These are phyloP conservation scores for Willowsia nigromaculata DNA, from an alignment of 2,888 invertebrate genomes.

Conservation along the genomic window DNA sequence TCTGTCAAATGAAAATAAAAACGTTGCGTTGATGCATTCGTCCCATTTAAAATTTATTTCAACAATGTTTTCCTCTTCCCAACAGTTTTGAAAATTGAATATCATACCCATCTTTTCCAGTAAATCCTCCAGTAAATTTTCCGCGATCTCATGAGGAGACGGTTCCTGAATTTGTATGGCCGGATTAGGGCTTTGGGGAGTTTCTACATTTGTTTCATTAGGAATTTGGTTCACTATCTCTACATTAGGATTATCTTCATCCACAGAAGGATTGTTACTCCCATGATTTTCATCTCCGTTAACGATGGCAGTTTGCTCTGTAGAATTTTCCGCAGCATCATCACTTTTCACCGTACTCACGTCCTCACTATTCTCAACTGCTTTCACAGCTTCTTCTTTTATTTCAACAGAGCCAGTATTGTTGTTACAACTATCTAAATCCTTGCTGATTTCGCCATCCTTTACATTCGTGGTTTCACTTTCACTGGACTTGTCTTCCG, in stretches of 20 bases:
- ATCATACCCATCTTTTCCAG: slow-evolving; percentile 72
- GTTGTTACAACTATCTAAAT: slow-evolving; percentile 23
- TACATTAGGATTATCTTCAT: slow-evolving; percentile 35
- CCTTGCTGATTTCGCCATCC: neutral
- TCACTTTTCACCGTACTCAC: neutral
- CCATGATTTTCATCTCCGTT: slow-evolving; percentile 41
- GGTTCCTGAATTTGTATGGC: slow-evolving; percentile 70
- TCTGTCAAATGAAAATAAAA: slow-evolving; percentile 37
- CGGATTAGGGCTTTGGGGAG: slow-evolving; percentile 44
- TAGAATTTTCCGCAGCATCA: neutral
- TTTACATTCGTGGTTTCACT: neutral
- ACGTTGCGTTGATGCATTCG: too few relatives aligned
- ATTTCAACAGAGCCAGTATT: neutral
- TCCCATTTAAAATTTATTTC: too few relatives aligned
- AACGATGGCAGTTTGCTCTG: slow-evolving; percentile 8
- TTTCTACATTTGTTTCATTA: neutral
- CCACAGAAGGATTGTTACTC: slow-evolving; percentile 23
- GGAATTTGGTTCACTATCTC: slow-evolving; percentile 27
- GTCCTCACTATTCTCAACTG: slow-evolving; percentile 2
- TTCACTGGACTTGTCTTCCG: neutral
- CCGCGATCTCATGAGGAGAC: slow-evolving; percentile 74
- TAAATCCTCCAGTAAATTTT: slow-evolving; percentile 74
- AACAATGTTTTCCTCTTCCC: too few relatives aligned
- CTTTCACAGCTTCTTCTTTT: slow-evolving; percentile 25
- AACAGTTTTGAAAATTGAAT: neutral